phyloP scores from a whole-genome alignment of 2,797 vertebrate species.

The Perodicticus potto region DNA sequence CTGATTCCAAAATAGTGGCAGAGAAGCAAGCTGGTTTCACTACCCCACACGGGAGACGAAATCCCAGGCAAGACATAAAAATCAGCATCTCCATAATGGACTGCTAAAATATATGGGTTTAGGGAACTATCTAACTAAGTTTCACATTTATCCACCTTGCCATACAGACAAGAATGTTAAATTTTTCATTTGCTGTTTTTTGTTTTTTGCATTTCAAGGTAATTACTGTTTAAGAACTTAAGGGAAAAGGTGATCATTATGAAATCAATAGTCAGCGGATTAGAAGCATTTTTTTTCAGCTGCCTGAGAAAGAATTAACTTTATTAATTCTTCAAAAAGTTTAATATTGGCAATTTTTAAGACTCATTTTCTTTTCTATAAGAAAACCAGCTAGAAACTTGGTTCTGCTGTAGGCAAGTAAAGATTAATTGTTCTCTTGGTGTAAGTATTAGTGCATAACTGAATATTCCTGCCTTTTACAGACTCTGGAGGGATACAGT shows the following conservation, averaged over 20 bases:
- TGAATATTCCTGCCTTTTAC: background rate
- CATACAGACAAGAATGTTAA: background rate
- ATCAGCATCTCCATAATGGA: conserved; percentile 1
- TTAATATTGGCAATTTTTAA: background rate
- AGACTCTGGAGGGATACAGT: background rate
- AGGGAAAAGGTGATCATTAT: background rate
- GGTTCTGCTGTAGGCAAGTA: background rate
- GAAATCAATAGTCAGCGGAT: background rate
- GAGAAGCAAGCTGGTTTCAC: background rate
- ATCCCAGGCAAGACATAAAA: background rate
- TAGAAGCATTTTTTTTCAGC: background rate
- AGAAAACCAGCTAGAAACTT: conserved; percentile 12
- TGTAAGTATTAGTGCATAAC: background rate
- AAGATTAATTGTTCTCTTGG: conserved; percentile 47
- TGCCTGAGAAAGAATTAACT: conserved; percentile 13
- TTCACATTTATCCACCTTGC: background rate
- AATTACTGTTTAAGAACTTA: background rate
- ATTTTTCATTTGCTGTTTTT: background rate
- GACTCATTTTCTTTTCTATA: conserved; percentile 31
- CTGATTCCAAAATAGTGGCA: background rate
- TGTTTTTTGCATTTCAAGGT: background rate
- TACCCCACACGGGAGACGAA: background rate
- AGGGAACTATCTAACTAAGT: background rate
- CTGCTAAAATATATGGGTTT: background rate
- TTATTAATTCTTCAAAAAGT: conserved; percentile 60